Evolutionary conservation across 2,888 invertebrate species (phyloP), one percentile per base, ranked within the genome.

Genomic region (Pristionchus arcanus): DNA sequence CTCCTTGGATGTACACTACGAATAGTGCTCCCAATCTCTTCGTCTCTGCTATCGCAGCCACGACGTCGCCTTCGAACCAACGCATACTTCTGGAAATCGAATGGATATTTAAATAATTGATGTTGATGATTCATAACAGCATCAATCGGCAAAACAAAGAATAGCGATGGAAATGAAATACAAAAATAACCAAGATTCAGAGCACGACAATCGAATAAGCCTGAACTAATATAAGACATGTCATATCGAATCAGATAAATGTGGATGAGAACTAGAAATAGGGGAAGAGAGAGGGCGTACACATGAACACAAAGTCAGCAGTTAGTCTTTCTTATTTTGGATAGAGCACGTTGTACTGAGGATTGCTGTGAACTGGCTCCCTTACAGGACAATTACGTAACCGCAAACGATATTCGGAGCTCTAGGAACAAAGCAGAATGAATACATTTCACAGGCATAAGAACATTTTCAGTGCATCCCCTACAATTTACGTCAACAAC

Each of bases 51-150:
- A 92, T 92, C 7, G 92, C 92, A 3, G 90, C 90, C 0, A 71
- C 37, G 53, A 91, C 91, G 63, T 86, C 89, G 5, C 92, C 92
- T 19, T 91, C 87, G 85, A 92, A 92, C 92, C 92, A 92, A 89
- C 91, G 90, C 92, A 92, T 92, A 84, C 77, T 89, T n/a, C 71
- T 59, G 28, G n/a, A 59, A 89, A 16, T 3, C 5, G 7, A 68
- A 49, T 49, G 3, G 4, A 49, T 7, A 7, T 7, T 74, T 5
- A 2, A 19, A 16, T 19, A 0, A 37, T 15, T 3, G 21, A 74
- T 37, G 34, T 74, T 2, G 34, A 74, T 7, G 16, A 37, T 34
- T 74, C 7, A 68, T 4, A 42, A 42, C 42, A 42, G 3, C 42
- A 42, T 42, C 42, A 42, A 42, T 42, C 42, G 42, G 9, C 9